Conservation (phyloP, 2,888 invertebrate genomes). For the Linyphia triangularis region DNA sequence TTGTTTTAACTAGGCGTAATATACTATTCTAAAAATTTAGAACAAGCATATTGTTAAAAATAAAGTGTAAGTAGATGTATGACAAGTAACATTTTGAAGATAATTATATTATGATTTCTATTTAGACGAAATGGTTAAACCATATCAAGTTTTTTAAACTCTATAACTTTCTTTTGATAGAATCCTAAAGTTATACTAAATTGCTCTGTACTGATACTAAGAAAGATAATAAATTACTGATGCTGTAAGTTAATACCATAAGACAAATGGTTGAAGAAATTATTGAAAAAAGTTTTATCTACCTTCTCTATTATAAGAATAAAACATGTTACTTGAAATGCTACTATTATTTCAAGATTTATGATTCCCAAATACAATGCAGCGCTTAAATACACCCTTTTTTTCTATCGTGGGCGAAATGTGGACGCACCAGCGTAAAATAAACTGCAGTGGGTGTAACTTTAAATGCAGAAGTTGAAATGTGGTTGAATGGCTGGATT, state of each 20-base stretch:
- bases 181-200: not conserved
- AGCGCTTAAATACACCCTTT: conserved; percentile 38
- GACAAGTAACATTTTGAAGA: too few species aligned
- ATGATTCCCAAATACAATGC: conserved; percentile 39
- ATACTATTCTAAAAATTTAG: too few species aligned
- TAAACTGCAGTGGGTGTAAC: conserved; percentile 43
- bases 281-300: conserved; percentile 2
- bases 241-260: not conserved
- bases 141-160: too few species aligned
- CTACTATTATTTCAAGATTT: conserved; percentile 37
- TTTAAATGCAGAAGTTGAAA: conserved; percentile 39
- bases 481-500: conserved; percentile 3
- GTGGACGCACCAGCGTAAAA: conserved; percentile 25
- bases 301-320: conserved; percentile 4
- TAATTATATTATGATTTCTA: too few species aligned
- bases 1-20: too few species aligned
- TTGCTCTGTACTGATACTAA: not conserved
- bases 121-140: too few species aligned
- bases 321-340: conserved; percentile 29
- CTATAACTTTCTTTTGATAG: too few species aligned
- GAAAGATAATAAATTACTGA: not conserved
- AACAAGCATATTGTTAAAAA: too few species aligned
- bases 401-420: conserved; percentile 27
- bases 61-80: too few species aligned
- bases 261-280: not conserved